phyloP scores from a whole-genome alignment of 2,113 vertebrate genomes.

The Ramphastos sulfuratus region DNA sequence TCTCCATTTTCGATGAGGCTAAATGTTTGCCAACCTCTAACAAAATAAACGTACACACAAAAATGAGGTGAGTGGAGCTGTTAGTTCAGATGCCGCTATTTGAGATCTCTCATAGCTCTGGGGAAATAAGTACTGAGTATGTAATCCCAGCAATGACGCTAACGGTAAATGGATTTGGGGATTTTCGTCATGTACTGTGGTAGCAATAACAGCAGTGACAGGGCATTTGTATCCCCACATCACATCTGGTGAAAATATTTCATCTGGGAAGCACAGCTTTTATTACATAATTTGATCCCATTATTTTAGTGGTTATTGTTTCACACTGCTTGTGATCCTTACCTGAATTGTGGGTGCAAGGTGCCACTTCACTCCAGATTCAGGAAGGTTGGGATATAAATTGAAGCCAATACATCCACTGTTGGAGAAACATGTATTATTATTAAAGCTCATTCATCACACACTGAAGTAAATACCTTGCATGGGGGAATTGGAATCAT shows the following conservation, averaged over 20 bases:
- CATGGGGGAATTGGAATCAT: conserved; percentile 72
- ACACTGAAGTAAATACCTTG: conserved; percentile 70
- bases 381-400: conserved; percentile 25
- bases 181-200: conserved; percentile 65
- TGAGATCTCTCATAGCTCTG: conserved; percentile 59
- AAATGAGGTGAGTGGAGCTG: conserved; percentile 48
- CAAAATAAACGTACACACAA: conserved; percentile 48
- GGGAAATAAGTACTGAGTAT: conserved; percentile 71
- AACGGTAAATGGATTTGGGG: conserved; percentile 69
- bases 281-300: conserved; percentile 36
- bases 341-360: conserved; percentile 29
- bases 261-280: conserved; percentile 41
- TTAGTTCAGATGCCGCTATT: conserved; percentile 54
- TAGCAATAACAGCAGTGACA: conserved; percentile 65
- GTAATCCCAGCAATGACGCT: conserved; percentile 65
- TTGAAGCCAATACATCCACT: conserved; percentile 56
- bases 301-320: conserved; percentile 57
- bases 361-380: conserved; percentile 36
- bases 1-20: neutral
- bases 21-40: conserved; percentile 55
- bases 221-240: conserved; percentile 44
- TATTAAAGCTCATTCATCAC: conserved; percentile 80
- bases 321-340: neutral
- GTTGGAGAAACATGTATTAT: conserved; percentile 65
- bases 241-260: conserved; percentile 59